phyloP scores from a whole-genome alignment of 2,113 vertebrate species.

The Amazona guildingii region DNA sequence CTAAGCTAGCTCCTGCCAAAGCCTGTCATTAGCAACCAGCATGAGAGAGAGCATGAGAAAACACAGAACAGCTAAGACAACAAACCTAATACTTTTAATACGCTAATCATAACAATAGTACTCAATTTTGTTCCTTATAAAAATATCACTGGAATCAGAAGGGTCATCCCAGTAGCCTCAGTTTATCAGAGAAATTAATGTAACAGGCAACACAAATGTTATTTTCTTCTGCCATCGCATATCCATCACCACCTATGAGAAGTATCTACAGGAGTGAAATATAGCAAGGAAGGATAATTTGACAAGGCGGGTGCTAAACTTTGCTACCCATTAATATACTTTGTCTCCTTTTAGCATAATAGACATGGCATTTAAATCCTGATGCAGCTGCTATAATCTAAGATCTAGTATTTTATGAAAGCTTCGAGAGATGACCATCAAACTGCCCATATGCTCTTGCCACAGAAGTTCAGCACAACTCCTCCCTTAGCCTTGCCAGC shows the following conservation, averaged over 20 bases:
- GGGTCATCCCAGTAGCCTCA: constrained; percentile 5
- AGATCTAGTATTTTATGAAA: background rate
- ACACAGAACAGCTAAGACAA: constrained; percentile 44
- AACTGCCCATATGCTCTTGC: background rate
- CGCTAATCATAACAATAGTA: background rate
- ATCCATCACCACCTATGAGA: constrained; percentile 10
- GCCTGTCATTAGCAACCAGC: constrained; percentile 39
- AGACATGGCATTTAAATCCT: background rate
- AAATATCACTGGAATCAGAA: background rate
- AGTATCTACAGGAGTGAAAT: background rate
- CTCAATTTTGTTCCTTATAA: constrained; percentile 1
- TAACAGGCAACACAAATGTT: background rate
- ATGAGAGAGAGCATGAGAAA: background rate
- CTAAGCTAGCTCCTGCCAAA: constrained; percentile 27
- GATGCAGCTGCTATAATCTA: background rate
- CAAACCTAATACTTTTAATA: constrained; percentile 43
- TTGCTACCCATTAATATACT: background rate
- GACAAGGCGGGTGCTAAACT: background rate
- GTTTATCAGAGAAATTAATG: constrained; percentile 21
- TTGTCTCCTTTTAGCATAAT: background rate
- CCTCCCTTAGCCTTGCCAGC: background rate
- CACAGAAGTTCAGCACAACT: background rate
- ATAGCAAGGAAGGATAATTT: background rate
- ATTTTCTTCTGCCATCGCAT: background rate
- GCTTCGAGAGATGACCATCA: background rate